Percentiles rank a stretch among this genome's conserved stretches.
These are phyloP conservation scores for Poecilia wingei DNA, from an alignment of 2,797 vertebrate species.

Conservation along the genomic window DNA sequence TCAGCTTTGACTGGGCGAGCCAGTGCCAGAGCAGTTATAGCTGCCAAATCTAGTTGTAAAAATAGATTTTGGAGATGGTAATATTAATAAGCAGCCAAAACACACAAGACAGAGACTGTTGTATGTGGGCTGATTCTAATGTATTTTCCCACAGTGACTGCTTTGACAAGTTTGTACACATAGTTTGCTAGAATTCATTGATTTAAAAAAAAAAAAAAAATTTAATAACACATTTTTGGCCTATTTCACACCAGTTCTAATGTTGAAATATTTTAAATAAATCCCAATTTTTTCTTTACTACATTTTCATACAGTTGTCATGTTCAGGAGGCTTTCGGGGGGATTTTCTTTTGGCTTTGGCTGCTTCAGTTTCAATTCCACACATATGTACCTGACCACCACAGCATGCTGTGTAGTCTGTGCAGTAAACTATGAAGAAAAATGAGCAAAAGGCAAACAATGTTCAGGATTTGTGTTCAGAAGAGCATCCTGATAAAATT, in stretches of 20 bases:
- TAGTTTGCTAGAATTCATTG: background rate
- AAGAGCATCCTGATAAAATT: background rate
- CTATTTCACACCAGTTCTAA: background rate
- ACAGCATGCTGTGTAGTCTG: background rate
- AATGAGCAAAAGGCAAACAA: background rate
- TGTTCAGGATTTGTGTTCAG: background rate
- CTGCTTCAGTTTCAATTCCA: background rate
- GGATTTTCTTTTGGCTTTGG: background rate
- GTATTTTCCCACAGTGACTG: background rate
- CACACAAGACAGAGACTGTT: background rate
- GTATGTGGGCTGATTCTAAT: background rate
- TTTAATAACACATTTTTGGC: background rate
- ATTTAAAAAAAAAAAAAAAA: background rate
- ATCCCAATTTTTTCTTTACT: background rate
- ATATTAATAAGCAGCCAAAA: background rate
- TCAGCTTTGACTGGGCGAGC: background rate
- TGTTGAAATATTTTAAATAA: background rate
- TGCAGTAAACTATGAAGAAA: background rate
- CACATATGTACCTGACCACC: background rate
- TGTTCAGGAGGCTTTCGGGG: background rate
- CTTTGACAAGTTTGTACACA: background rate
- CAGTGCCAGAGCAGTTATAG: background rate
- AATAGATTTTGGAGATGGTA: background rate
- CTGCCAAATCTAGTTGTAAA: background rate
- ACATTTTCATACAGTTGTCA: background rate